Percentiles rank a stretch among this genome's conserved stretches.
Conservation (phyloP, 2,888 invertebrate genomes). For the Chymomyza amoena region DNA sequence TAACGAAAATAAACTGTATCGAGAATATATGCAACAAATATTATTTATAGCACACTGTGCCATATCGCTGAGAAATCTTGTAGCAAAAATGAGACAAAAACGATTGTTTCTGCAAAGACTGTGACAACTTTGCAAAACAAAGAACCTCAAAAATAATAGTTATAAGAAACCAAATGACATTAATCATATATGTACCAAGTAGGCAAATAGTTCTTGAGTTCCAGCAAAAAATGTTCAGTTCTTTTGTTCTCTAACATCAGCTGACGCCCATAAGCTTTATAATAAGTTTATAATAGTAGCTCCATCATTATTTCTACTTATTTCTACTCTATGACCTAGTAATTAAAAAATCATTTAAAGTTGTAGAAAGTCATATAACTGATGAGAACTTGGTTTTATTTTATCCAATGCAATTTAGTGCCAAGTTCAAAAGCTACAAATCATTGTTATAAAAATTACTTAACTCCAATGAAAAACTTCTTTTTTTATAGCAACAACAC, state of each 20-base stretch:
- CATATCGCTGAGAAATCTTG: too few species aligned
- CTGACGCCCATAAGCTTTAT: not conserved
- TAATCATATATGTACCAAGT: not conserved
- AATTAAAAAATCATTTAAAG: not conserved
- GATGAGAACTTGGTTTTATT: not conserved
- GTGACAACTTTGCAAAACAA: too few species aligned
- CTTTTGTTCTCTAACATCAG: not conserved
- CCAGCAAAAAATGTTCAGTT: not conserved
- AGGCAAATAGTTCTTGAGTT: not conserved
- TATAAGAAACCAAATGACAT: not conserved
- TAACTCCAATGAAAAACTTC: slow-evolving; percentile 18
- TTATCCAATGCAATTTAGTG: not conserved
- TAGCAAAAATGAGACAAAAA: too few species aligned
- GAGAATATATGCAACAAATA: too few species aligned
- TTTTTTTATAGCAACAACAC: slow-evolving; percentile 5
- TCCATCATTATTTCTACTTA: not conserved
- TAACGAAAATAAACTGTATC: too few species aligned
- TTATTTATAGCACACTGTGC: too few species aligned
- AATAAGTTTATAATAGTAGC: not conserved
- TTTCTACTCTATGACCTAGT: not conserved
- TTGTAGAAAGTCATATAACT: not conserved
- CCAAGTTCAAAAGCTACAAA: not conserved
- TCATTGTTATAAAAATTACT: not conserved
- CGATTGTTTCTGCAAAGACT: too few species aligned
- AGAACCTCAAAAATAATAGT: not conserved